Percentiles rank a stretch among this genome's conserved stretches.
Evolutionary conservation across 1,140 invertebrate species (phyloP).

Genomic region (Ceratina calcarata): DNA sequence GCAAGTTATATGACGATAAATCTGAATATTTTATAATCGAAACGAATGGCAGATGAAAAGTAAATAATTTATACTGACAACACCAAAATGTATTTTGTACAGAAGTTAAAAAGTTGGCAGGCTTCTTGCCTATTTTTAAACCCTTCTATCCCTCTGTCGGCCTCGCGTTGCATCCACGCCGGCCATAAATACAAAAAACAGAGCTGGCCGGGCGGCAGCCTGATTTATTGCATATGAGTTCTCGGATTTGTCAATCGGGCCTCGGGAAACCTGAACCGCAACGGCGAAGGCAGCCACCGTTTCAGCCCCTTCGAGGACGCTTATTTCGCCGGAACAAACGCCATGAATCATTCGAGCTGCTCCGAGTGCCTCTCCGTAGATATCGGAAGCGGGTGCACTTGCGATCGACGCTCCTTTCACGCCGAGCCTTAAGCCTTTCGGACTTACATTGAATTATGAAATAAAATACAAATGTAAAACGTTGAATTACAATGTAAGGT

Average conservation of each 20-base stretch:
- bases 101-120: too few relatives aligned
- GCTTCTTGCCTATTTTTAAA: slow-evolving; percentile 13
- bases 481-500: too few relatives aligned
- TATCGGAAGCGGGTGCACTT: slow-evolving; percentile 27
- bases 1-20: too few relatives aligned
- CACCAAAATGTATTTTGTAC: too few relatives aligned
- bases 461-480: too few relatives aligned
- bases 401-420: too few relatives aligned
- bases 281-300: neutral
- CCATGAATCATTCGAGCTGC: slow-evolving; percentile 65
- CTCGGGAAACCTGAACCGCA: slow-evolving; percentile 12
- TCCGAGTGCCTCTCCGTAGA: slow-evolving; percentile 18
- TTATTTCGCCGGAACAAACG: slow-evolving; percentile 67
- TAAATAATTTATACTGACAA: too few relatives aligned
- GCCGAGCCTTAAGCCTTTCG: too few relatives aligned
- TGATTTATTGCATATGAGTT: slow-evolving; percentile 80
- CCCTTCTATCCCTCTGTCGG: slow-evolving; percentile 13
- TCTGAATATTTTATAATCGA: too few relatives aligned
- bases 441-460: too few relatives aligned
- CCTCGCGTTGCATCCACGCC: slow-evolving; percentile 40
- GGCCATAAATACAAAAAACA: slow-evolving; percentile 74
- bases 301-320: slow-evolving; percentile 42
- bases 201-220: slow-evolving; percentile 57
- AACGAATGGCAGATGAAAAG: too few relatives aligned
- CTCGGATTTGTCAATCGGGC: slow-evolving; percentile 76